These are phyloP conservation scores for Philonicus albiceps DNA, from an alignment of 2,888 invertebrate species.

Conservation along the genomic window DNA sequence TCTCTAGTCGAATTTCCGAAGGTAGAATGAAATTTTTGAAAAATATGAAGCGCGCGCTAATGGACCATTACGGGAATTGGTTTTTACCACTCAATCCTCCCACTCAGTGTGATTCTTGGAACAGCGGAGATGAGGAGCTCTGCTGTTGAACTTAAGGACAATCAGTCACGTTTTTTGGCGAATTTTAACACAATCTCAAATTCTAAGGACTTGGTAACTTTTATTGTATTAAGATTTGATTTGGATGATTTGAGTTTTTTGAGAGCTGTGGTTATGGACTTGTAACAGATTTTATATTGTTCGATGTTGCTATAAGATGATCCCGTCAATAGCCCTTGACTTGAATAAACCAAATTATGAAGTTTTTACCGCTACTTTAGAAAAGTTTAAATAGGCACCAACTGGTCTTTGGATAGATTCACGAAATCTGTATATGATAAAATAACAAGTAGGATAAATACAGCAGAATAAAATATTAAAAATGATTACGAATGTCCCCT, in stretches of 20 bases:
- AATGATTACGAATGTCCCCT: no score
- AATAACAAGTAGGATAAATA: no score
- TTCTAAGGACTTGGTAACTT: neutral
- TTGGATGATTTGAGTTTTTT: neutral
- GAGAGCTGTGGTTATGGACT: neutral
- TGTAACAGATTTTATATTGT: neutral
- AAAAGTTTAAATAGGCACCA: no score
- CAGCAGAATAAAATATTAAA: no score
- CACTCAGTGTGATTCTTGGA: neutral
- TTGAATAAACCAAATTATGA: neutral
- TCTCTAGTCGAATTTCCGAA: neutral
- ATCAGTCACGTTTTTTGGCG: neutral
- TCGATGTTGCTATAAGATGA: neutral
- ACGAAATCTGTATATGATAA: no score
- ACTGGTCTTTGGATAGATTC: no score
- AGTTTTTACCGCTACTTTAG: neutral
- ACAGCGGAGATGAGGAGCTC: neutral
- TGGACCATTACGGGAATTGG: constrained; percentile 14
- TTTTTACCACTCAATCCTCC: neutral
- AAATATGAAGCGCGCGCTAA: constrained; percentile 8
- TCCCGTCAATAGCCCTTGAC: neutral
- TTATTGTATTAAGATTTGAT: neutral
- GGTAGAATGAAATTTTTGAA: neutral
- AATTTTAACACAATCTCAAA: neutral
- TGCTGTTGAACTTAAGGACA: neutral